Evolutionary conservation across 2,888 invertebrate genomes (phyloP).

Genomic region (Sceliomorpha sp.): DNA sequence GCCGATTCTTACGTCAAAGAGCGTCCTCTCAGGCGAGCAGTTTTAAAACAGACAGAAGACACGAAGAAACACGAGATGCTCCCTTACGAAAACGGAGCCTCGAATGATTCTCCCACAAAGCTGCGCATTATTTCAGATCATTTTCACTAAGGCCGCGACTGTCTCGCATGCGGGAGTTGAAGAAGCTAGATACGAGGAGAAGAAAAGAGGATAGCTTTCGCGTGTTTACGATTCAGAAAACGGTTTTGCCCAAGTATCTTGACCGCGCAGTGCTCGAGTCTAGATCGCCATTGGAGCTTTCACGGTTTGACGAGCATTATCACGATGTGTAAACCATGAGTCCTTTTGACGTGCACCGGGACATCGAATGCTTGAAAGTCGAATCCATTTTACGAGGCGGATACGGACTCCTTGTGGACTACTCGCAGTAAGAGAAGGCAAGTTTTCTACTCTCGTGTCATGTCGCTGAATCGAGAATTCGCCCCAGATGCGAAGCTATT

Average conservation of each 20-base stretch:
- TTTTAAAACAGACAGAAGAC: no score
- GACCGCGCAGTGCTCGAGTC: conserved; percentile 61
- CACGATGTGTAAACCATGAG: conserved; percentile 76
- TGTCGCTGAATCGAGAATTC: conserved; percentile 47
- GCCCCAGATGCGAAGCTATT: conserved; percentile 36
- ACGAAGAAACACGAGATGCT: no score
- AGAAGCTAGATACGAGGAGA: background rate
- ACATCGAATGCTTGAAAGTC: conserved; percentile 54
- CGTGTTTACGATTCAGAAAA: conserved; percentile 46
- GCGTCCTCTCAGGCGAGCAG: no score
- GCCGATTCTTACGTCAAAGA: no score
- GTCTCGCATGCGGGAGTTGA: background rate
- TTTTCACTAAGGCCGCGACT: background rate
- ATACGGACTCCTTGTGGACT: conserved; percentile 37
- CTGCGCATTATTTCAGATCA: no score
- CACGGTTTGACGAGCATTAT: conserved; percentile 67
- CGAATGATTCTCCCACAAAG: no score
- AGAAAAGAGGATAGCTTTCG: conserved; percentile 46
- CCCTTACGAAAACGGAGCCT: no score
- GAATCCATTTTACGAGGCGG: conserved; percentile 61
- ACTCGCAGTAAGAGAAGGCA: conserved; percentile 12
- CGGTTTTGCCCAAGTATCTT: conserved; percentile 57
- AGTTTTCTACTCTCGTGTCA: conserved; percentile 23
- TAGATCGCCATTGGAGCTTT: conserved; percentile 67
- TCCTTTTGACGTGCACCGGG: conserved; percentile 59